Percentiles rank a stretch among this genome's conserved stretches.
These are phyloP conservation scores for Ornithorhynchus anatinus DNA, from an alignment of 2,113 vertebrate genomes.

Conservation along the genomic window DNA sequence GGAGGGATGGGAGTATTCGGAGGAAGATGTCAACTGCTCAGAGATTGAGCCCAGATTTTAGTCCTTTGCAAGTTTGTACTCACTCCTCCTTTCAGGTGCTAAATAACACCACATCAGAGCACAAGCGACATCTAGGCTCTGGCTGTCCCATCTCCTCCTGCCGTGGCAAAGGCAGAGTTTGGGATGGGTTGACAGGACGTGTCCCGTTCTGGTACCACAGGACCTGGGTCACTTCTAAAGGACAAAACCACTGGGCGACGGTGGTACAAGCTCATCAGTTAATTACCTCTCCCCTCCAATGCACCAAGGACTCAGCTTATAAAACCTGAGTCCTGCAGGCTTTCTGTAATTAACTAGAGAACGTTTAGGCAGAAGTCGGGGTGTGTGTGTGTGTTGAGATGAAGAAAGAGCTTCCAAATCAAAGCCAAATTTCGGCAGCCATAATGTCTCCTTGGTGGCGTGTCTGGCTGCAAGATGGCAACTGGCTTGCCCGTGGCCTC, in stretches of 20 bases:
- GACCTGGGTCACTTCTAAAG: background rate
- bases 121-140: background rate
- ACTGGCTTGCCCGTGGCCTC: background rate
- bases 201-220: background rate
- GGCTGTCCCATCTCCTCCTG: background rate
- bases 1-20: background rate
- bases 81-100: background rate
- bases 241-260: background rate
- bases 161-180: background rate
- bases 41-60: background rate
- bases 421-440: constrained; percentile 23
- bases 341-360: constrained; percentile 49
- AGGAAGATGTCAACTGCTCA: background rate
- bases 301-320: constrained; percentile 14
- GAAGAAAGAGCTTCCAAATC: constrained; percentile 38
- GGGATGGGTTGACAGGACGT: background rate
- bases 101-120: background rate
- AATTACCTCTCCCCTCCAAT: background rate
- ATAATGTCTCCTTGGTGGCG: background rate
- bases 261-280: background rate
- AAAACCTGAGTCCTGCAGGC: constrained; percentile 7
- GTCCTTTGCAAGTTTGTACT: background rate
- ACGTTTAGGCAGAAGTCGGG: constrained; percentile 25
- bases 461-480: constrained; percentile 33
- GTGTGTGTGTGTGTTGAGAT: constrained; percentile 18